Evolutionary conservation across 2,797 vertebrate genomes (phyloP).

Genomic region (Esox lucius): DNA sequence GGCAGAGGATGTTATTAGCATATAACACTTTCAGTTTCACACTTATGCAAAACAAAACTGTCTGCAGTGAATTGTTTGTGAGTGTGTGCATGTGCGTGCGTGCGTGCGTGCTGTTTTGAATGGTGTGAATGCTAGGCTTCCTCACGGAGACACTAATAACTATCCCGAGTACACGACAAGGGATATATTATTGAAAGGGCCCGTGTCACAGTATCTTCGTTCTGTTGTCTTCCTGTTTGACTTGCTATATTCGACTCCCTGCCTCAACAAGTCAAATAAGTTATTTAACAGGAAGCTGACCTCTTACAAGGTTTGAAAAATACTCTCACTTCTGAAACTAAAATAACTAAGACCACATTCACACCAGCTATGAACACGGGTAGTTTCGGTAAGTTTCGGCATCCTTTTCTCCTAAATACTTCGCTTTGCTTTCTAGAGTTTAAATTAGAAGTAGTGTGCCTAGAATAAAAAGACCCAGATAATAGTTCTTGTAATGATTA

Average conservation of each 20-base stretch:
- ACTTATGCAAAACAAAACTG: neutral
- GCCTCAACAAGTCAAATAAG: neutral
- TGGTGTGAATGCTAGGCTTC: constrained; percentile 25
- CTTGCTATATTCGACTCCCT: neutral
- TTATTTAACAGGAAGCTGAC: neutral
- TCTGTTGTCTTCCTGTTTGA: neutral
- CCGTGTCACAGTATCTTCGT: neutral
- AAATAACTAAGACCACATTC: neutral
- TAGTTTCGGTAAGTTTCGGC: neutral
- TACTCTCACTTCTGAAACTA: neutral
- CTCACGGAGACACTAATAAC: constrained; percentile 47
- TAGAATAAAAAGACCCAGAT: too few species aligned
- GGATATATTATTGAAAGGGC: constrained; percentile 1
- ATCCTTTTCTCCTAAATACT: too few species aligned
- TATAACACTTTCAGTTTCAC: neutral
- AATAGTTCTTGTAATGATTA: too few species aligned
- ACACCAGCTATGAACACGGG: neutral
- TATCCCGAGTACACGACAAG: constrained; percentile 53
- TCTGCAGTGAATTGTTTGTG: neutral
- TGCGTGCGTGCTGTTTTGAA: constrained; percentile 13
- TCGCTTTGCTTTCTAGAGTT: too few species aligned
- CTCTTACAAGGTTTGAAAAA: neutral
- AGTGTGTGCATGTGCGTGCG: constrained; percentile 1
- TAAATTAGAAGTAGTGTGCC: too few species aligned
- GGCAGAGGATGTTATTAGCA: neutral